Conservation (phyloP, 2,888 invertebrate genomes). For the Antheraea yamamai region DNA sequence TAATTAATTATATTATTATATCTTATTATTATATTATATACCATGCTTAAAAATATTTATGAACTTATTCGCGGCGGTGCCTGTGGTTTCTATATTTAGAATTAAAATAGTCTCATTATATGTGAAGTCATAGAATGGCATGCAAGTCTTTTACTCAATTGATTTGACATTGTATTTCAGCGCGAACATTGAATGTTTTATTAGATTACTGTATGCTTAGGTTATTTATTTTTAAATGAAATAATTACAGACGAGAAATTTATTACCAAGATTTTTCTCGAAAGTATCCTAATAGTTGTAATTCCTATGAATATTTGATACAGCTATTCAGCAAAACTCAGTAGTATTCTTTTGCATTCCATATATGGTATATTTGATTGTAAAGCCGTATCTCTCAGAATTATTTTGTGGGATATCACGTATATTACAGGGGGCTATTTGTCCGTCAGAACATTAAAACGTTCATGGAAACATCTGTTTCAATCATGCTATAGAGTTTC, state of each 20-base stretch:
- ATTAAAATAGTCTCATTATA: constrained; percentile 14
- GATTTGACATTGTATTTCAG: background rate
- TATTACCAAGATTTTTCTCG: background rate
- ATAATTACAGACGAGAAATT: background rate
- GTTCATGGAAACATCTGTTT: background rate
- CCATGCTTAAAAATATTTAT: background rate
- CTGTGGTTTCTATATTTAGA: constrained; percentile 9
- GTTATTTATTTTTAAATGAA: background rate
- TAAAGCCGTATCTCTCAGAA: too few relatives aligned
- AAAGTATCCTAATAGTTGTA: background rate
- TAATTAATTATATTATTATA: background rate
- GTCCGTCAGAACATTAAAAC: background rate
- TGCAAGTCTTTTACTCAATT: constrained; percentile 13
- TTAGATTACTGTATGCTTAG: background rate
- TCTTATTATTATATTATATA: background rate
- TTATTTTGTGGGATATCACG: background rate
- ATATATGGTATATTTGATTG: too few relatives aligned
- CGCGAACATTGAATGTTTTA: background rate
- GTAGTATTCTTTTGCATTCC: too few relatives aligned
- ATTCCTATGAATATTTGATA: too few relatives aligned
- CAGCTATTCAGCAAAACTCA: too few relatives aligned
- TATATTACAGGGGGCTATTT: background rate
- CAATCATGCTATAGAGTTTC: background rate
- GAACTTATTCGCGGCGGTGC: background rate
- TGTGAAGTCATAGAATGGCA: constrained; percentile 9